Conservation (phyloP, 1,140 invertebrate genomes). For the Drosophila subpulchrella region DNA sequence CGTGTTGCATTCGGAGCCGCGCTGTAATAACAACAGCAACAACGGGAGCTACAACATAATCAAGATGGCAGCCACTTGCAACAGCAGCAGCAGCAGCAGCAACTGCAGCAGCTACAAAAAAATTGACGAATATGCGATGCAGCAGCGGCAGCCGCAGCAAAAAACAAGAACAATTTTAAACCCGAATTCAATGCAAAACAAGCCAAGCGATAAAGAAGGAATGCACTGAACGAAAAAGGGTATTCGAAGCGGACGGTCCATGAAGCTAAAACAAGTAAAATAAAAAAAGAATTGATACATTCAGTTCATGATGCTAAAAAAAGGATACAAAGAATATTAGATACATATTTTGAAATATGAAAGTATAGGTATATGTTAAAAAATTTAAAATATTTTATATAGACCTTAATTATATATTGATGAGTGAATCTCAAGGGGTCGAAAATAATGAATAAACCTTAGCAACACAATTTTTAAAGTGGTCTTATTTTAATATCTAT, state of each 20-base stretch:
- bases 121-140: conserved; percentile 81
- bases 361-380: not conserved
- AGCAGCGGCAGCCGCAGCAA: conserved; percentile 41
- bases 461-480: no score
- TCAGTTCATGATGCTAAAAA: no score
- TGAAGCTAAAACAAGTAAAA: no score
- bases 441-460: no score
- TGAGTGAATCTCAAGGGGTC: no score
- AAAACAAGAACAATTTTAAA: conserved; percentile 73
- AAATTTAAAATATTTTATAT: no score
- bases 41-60: conserved; percentile 76
- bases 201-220: conserved; percentile 46
- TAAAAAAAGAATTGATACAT: no score
- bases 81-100: conserved; percentile 53
- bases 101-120: conserved; percentile 53
- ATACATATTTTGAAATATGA: not conserved
- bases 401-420: no score
- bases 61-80: conserved; percentile 81
- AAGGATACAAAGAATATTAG: not conserved
- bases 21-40: conserved; percentile 60
- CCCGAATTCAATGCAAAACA: conserved; percentile 81
- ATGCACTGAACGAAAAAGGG: conserved; percentile 15
- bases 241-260: no score
- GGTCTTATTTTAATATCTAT: no score
- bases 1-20: conserved; percentile 49